Evolutionary conservation across 2,888 invertebrate species (phyloP), one percentile per base, ranked within the genome.

Genomic region (Cephus pulcher): DNA sequence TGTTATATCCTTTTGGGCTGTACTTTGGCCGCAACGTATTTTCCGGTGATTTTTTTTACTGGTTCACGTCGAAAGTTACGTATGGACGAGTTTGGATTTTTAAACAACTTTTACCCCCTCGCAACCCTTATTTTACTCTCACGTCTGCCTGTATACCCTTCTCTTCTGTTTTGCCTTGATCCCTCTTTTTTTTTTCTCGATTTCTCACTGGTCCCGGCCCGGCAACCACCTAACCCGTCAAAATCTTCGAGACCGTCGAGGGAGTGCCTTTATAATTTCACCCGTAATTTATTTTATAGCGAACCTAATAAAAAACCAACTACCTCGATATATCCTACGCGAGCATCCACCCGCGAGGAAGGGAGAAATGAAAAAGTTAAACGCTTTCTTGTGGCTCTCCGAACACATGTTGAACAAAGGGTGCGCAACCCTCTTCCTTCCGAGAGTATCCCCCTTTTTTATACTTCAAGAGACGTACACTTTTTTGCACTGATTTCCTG

Each of bases 221-320:
- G 12, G 71, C 32, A 71, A 23, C 56, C 9, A 23, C 9, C 23
- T 56, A 56, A 56, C 56, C 56, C 23, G 56, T 56, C 56, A 56
- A 15, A 9, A 23, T 71, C 71, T 34, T 71, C 30, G 71, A 32
- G 71, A 34, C 30, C 71, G 30, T 33, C 32, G 11, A 34, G 74
- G 74, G 33, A n/a, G 74, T 74, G 79, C 81, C 82, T 85, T 85
- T 84, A 85, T 87, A 85, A 88, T 88, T 88, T 87, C 83, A 86
- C 83, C 84, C 86, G 82, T 85, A 87, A 87, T 87, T 87, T 86
- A 87, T 86, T 86, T 87, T 83, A 82, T 83, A 81, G 79, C 82
- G 78, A 75, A 74, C 83, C 85, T 85, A 84, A 88, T 86, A 88
- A 87, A 88, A 88, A 83, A 81, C 77, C 71, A 76, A 82, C 73